Percentiles rank a stretch among this genome's conserved stretches.
Conservation (phyloP, 2,888 invertebrate genomes). For the Heliconius charithonia region DNA sequence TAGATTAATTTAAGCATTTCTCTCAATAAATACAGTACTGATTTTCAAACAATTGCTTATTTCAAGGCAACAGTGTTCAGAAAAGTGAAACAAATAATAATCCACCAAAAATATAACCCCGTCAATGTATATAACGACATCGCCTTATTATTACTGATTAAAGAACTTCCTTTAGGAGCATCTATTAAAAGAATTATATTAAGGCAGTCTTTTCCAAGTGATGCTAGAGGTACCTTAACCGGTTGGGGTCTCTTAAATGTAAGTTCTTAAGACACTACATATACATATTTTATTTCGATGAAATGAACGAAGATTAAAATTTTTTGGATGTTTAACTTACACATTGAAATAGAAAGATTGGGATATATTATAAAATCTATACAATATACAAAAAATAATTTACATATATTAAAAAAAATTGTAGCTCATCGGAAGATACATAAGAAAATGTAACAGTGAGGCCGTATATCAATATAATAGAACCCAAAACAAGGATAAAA, state of each 20-base stretch:
- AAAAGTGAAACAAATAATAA: constrained; percentile 35
- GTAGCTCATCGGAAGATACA: too few relatives aligned
- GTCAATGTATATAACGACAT: constrained; percentile 53
- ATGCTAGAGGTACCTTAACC: constrained; percentile 50
- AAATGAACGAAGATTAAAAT: too few relatives aligned
- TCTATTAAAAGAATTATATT: constrained; percentile 56
- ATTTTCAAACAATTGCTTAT: background rate
- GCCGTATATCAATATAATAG: too few relatives aligned
- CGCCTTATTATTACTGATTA: constrained; percentile 49
- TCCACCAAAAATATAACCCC: constrained; percentile 50
- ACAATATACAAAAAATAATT: too few relatives aligned
- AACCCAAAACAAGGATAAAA: too few relatives aligned
- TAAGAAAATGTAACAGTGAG: too few relatives aligned
- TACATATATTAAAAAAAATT: too few relatives aligned
- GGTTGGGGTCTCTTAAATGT: constrained; percentile 64
- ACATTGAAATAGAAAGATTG: too few relatives aligned
- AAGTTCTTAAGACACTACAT: constrained; percentile 44
- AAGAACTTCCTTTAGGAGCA: constrained; percentile 50
- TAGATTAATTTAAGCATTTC: background rate
- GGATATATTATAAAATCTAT: too few relatives aligned
- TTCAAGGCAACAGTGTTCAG: constrained; percentile 47
- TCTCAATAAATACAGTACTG: background rate
- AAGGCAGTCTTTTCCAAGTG: constrained; percentile 40
- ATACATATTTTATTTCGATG: background rate
- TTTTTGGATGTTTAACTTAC: too few relatives aligned